These are phyloP conservation scores for Resseliella maxima DNA, from an alignment of 2,888 invertebrate genomes.

Conservation along the genomic window DNA sequence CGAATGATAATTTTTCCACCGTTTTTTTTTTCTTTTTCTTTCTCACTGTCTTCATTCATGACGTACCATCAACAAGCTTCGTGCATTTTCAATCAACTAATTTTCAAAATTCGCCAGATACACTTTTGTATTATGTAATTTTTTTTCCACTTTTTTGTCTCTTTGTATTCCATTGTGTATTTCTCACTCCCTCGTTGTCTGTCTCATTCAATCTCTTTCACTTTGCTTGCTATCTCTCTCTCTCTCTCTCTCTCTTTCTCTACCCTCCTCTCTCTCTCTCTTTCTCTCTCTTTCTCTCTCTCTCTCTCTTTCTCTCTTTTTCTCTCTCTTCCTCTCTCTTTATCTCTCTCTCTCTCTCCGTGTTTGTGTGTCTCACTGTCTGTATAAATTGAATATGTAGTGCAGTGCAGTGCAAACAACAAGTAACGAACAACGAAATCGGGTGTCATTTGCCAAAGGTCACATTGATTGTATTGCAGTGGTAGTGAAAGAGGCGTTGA, in stretches of 20 bases:
- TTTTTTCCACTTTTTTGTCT: no score
- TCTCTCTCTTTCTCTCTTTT: background rate
- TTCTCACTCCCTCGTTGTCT: no score
- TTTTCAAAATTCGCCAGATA: background rate
- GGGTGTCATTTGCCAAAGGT: constrained; percentile 18
- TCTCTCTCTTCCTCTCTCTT: background rate
- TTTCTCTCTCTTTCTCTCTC: background rate
- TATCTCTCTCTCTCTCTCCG: background rate
- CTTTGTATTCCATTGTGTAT: no score
- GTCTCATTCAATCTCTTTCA: no score
- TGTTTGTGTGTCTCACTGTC: background rate
- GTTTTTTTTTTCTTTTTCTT: no score
- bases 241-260: no score
- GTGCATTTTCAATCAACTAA: background rate
- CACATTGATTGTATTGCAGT: constrained; percentile 13
- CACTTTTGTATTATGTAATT: background rate
- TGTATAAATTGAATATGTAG: background rate
- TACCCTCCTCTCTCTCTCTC: no score
- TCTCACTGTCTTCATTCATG: constrained; percentile 32
- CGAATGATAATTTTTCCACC: background rate
- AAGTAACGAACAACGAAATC: background rate
- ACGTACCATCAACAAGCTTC: background rate
- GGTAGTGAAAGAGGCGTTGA: background rate
- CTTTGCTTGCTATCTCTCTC: no score
- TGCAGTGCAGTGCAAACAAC: background rate